Base-by-base conservation (phyloP, 2,113 vertebrate genomes). In the Otolemur garnettii region DNA sequence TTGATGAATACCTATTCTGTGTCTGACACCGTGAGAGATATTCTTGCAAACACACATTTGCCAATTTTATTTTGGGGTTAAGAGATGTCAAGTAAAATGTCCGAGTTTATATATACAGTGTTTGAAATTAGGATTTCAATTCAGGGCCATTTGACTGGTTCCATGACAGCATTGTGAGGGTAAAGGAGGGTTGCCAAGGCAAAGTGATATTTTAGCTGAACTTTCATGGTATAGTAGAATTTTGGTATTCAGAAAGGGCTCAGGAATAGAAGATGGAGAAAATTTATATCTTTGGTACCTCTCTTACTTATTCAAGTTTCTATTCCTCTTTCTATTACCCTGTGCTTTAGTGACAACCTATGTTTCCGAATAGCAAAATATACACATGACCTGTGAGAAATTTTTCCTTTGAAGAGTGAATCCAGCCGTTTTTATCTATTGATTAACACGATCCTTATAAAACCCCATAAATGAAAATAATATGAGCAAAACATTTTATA, bases 51-150 rank as follows among this genome's bases (percentile, higher is more conserved):
- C 7, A 57, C 55, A 30, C 4, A 1, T 84, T 10, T 84, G 22
- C 11, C n/a, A 75, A 60, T 83, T 83, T 87, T 78, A 91, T 35
- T 87, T 87, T 78, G 42, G 78, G 28, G 5, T 81, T 78, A 88
- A 94, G 68, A 75, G 38, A 62, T 77, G 2, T 5, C 55, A 69
- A 81, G 50, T 42, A 87, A 94, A 82, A 75, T 80, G 33, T 53
- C 22, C 24, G 53, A 50, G 38, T 42, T 69, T 60, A 62, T 77
- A 66, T 82, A 83, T 21, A n/a, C 30, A 87, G 2, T 62, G 6
- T 77, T 80, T 84, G 28, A 69, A 38, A 81, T 81, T 60, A 55
- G 53, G 26, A 91, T 93, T 86, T 87, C 91, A 82, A 45, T n/a
- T 82, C 21, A 55, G 35, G 4, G 87, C 1, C 69, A 60, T 75